A percentile compares a stretch with the other conserved stretches of the same genome.
These are phyloP conservation scores for Sus scrofa DNA, from an alignment of 2,113 vertebrate species.

Conservation along the genomic window DNA sequence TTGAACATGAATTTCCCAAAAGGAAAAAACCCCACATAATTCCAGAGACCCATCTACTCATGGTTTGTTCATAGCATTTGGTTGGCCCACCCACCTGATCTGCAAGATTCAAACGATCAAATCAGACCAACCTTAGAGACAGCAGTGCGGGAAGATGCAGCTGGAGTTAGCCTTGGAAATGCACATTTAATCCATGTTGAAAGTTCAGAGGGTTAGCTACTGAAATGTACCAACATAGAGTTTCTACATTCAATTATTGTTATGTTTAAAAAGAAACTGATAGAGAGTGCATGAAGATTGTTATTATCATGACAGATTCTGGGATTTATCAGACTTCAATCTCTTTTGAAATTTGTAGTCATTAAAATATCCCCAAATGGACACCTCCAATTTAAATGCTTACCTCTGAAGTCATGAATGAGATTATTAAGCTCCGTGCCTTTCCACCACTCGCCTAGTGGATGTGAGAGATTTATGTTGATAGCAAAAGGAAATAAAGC, in stretches of 20 bases:
- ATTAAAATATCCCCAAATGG: conserved; percentile 39
- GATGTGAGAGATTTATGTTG: not conserved
- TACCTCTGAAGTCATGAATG: not conserved
- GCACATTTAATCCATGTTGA: not conserved
- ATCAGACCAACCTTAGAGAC: not conserved
- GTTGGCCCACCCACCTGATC: not conserved
- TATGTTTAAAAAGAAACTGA: not conserved
- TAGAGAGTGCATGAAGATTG: not conserved
- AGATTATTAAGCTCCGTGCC: not conserved
- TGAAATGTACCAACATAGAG: not conserved
- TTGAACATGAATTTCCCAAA: not conserved
- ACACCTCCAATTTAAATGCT: conserved; percentile 26
- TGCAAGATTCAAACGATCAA: not conserved
- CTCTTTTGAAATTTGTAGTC: conserved; percentile 39
- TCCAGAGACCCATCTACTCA: not conserved
- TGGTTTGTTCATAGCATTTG: not conserved
- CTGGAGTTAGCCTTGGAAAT: not conserved
- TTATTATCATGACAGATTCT: not conserved
- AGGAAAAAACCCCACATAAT: not conserved
- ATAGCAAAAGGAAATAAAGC: conserved; percentile 1
- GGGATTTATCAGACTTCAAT: not conserved
- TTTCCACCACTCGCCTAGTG: not conserved
- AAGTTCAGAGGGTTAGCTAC: not conserved
- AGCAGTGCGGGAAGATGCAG: not conserved
- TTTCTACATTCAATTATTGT: not conserved